Base-by-base conservation (phyloP, 2,113 vertebrate genomes). In the Todiramphus chloris region DNA sequence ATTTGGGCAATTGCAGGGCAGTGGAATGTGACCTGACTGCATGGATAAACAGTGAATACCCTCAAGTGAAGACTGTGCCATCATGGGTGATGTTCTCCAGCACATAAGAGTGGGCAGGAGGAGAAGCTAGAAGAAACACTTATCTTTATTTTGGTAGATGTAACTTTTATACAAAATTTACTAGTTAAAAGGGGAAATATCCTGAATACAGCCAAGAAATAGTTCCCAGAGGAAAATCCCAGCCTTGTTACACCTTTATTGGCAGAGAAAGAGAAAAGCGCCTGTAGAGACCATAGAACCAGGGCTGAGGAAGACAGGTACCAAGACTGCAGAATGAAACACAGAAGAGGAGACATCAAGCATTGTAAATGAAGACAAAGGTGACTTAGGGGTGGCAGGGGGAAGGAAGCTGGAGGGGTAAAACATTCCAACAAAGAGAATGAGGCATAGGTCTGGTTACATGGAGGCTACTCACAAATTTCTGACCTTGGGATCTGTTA, bases 301-400 rank as follows among this genome's bases (percentile, higher is more conserved):
- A 80, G 55, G 27, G 13, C 41, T 30, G 10, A 58, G 41, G 44
- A 77, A 67, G 21, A 41, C 51, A 10, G 2, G 1, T 41, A 25
- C 13, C 21, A 30, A 46, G 59, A 33, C 16, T 44, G 60, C 30
- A 70, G 30, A 53, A 74, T 66, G 50, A 69, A 41, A 48, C 72
- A 30, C 9, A 15, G n/a, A 37, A 43, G 13, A 53, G n/a, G 51
- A 41, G 62, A 76, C 4, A 64, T 44, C 30, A n/a, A 1, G 23
- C 13, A 11, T 8, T 27, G 31, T 44, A 48, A 62, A 74, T 60
- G 27, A 72, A 56, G 58, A 24, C 24, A 27, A 78, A 48, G 24
- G 7, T 6, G 35, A 31, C 16, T 8, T 81, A 24, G 5, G 10
- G 3, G 39, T 0, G 0, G 41, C 3, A 37, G 17, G 0, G 13